Evolutionary conservation across 2,888 invertebrate genomes (phyloP), one percentile per base, ranked within the genome.

Genomic region (Baccha elongata): DNA sequence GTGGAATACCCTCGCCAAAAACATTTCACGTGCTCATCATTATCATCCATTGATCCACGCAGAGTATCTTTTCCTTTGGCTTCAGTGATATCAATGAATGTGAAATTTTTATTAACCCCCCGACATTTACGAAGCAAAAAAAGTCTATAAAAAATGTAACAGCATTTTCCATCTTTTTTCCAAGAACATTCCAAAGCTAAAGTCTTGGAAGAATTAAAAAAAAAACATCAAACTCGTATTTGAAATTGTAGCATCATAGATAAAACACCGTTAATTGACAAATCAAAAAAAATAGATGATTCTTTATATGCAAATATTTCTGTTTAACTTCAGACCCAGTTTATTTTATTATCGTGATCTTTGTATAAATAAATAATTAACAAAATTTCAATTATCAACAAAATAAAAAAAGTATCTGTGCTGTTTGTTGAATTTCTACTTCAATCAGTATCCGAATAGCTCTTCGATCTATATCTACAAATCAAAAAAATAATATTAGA

Each of bases 361-460:
- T 60, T 44, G 60, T 44, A 60, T 60, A 32, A 44, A 60, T 60
- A 60, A 44, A 44, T 60, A 60, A 60, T 60, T 44, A 44, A 60
- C 42, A 44, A 60, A 60, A 58, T 40, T 58, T 60, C 44, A 60
- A 60, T 60, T 60, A 60, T 19, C 29, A 29, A 19, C 29, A 15
- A 26, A 44, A 50, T 5, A 42, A 17, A 13, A 32, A 15, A 44
- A 58, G 58, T 58, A 26, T 58, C 42, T 17, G 42, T 13, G 40
- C 15, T 10, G 58, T 40, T 40, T 29, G 60, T 60, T 60, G 60
- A 60, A 60, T 44, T 19, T 60, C 44, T 29, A 44, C 19, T 15
- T 29, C 79, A 68, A 68, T 73, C 62, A 73, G 73, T 68, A 42
- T 42, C 62, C 35, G 68, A 42, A 68, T 32, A 55, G 53, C 68